phyloP scores from a whole-genome alignment of 2,113 vertebrate genomes.

The Lathamus discolor region DNA sequence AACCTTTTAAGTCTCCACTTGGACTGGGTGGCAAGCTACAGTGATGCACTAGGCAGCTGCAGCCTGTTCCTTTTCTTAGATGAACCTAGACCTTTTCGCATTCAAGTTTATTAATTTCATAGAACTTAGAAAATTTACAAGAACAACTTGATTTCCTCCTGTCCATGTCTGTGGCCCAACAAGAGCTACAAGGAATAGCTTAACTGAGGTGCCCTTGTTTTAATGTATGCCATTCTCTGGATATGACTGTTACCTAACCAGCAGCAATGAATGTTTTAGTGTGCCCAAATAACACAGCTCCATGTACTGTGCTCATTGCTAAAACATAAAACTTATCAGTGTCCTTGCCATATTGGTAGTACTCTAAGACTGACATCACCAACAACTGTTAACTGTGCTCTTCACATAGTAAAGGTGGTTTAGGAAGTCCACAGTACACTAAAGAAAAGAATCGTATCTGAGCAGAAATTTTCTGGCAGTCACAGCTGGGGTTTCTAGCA shows the following conservation, averaged over 20 bases:
- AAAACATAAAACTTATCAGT: not conserved
- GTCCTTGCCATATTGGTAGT: not conserved
- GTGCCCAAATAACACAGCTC: not conserved
- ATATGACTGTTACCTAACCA: constrained; percentile 22
- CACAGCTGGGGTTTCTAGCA: not conserved
- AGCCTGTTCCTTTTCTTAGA: not conserved
- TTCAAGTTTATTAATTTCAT: not conserved
- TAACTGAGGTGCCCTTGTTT: not conserved
- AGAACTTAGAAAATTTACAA: not conserved
- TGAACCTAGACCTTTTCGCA: not conserved
- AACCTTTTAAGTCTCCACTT: not conserved
- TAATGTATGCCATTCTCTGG: not conserved
- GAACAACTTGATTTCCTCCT: not conserved
- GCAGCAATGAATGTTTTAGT: constrained; percentile 29
- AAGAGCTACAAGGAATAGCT: not conserved
- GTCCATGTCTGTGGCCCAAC: not conserved
- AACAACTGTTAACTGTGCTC: not conserved
- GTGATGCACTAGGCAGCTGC: not conserved
- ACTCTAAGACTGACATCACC: not conserved
- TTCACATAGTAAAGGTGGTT: not conserved
- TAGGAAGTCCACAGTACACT: not conserved
- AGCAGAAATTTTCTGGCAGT: not conserved
- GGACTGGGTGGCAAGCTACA: not conserved
- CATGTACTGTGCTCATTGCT: not conserved
- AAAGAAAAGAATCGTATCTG: not conserved